phyloP scores from a whole-genome alignment of 2,797 vertebrate genomes.

The Tolypeutes matacus region DNA sequence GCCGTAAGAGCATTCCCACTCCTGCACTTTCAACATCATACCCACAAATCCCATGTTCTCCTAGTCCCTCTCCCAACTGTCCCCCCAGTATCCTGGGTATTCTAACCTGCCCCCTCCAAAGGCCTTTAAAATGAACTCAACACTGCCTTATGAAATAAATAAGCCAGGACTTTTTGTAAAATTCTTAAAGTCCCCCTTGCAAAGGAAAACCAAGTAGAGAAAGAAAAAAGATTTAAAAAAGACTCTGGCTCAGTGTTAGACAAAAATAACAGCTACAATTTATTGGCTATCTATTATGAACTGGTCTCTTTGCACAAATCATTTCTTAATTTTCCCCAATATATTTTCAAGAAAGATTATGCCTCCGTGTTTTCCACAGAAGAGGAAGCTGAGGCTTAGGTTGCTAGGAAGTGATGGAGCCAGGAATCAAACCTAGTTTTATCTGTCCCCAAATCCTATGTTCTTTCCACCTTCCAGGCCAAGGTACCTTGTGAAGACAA shows the following conservation, averaged over 20 bases:
- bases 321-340: conserved; percentile 9
- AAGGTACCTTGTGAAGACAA: too few species aligned
- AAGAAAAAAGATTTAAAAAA: neutral
- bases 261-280: neutral
- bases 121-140: neutral
- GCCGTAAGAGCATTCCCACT: too few species aligned
- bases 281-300: neutral
- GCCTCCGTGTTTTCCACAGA: neutral
- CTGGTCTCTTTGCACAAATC: neutral
- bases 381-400: neutral
- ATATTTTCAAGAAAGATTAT: neutral
- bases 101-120: too few species aligned
- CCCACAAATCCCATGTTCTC: too few species aligned
- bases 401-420: neutral
- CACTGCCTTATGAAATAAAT: neutral
- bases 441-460: neutral
- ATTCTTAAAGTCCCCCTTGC: neutral
- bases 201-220: neutral
- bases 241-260: neutral
- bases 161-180: neutral
- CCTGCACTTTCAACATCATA: too few species aligned
- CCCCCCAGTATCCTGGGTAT: too few species aligned
- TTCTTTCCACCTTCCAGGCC: neutral
- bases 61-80: too few species aligned
- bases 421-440: neutral